Evolutionary conservation across 2,113 vertebrate species (phyloP), one percentile per base, ranked within the genome.

Genomic region (Pseudorasbora parva): DNA sequence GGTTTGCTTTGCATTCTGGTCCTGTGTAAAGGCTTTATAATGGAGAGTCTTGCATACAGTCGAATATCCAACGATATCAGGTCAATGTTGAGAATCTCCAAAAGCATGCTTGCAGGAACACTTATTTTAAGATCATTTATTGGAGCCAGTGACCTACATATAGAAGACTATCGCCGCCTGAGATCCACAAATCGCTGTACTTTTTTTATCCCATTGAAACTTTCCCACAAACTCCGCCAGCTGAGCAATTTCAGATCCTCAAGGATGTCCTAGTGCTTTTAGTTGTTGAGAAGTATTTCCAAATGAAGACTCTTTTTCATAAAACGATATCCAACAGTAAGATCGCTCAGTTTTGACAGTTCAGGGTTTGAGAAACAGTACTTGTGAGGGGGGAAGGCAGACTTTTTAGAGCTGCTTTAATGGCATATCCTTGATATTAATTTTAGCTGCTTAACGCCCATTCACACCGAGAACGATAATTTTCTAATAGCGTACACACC

Each of bases 51-150:
- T 78, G 3, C 56, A 43, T 41, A 19, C 3, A 30, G 59, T 60
- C 64, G 25, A 66, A 49, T 43, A 45, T 79, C n/a, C 41, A 79
- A 1, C 25, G 15, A 47, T 79, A 64, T 66, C 60, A 66, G 77
- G 77, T 79, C 77, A 79, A 23, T 41, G 59, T 79, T 66, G 59
- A 64, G 15, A 64, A 30, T 79, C 9, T n/a, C 23, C 64, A 79
- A 64, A 64, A 60, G 78, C 78, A 54, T 49, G 43, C 47, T 68
- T 54, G 59, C 77, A 47, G 60, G 59, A 64, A 62, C 14, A 79
- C 41, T 79, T 79, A 64, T 79, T 79, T 79, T 79, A 79, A 79
- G 77, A 79, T 69, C 19, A n/a, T 69, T 66, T 79, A 47, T 49
- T 49, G 30, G 43, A 79, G 78, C 45, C 30, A 23, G 25, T 81